A percentile compares a stretch with the other conserved stretches of the same genome.
phyloP scores from a whole-genome alignment of 1,140 invertebrate genomes.

The Subanguina moxae region DNA sequence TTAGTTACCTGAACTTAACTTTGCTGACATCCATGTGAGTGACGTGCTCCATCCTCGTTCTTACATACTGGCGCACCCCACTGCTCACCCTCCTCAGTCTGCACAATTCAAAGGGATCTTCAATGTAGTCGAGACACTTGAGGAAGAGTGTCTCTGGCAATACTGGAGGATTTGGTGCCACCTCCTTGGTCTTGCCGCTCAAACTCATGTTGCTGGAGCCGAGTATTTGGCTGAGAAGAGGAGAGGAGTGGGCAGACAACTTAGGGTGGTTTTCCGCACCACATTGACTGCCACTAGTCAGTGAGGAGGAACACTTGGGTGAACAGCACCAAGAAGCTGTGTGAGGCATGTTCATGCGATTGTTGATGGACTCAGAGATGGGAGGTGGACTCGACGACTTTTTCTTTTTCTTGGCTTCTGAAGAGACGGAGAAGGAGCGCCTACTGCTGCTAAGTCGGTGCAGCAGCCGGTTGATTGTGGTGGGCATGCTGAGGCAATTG shows the following conservation, averaged over 20 bases:
- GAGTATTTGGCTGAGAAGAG: not conserved
- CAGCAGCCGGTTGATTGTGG: not conserved
- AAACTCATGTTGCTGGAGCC: not conserved
- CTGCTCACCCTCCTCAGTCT: conserved; percentile 9
- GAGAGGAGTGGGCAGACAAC: not conserved
- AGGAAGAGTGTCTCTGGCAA: conserved; percentile 18
- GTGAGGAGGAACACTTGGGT: not conserved
- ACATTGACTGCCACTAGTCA: not conserved
- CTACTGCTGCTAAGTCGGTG: not conserved
- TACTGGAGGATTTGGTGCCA: not conserved
- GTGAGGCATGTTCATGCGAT: not conserved
- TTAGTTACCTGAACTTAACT: conserved; percentile 20
- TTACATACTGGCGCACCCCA: conserved; percentile 10
- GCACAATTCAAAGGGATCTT: conserved; percentile 23
- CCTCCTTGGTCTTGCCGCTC: not conserved
- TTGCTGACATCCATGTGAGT: conserved; percentile 35
- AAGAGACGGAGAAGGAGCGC: not conserved
- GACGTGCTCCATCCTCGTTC: conserved; percentile 10
- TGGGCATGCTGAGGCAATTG: not conserved
- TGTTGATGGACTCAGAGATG: not conserved
- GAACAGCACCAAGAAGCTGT: not conserved
- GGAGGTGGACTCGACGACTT: not conserved
- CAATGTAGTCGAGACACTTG: conserved; percentile 24
- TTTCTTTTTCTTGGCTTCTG: not conserved
- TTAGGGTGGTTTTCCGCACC: not conserved